These are phyloP conservation scores for Tuta absoluta DNA, from an alignment of 2,888 invertebrate species.

Conservation along the genomic window DNA sequence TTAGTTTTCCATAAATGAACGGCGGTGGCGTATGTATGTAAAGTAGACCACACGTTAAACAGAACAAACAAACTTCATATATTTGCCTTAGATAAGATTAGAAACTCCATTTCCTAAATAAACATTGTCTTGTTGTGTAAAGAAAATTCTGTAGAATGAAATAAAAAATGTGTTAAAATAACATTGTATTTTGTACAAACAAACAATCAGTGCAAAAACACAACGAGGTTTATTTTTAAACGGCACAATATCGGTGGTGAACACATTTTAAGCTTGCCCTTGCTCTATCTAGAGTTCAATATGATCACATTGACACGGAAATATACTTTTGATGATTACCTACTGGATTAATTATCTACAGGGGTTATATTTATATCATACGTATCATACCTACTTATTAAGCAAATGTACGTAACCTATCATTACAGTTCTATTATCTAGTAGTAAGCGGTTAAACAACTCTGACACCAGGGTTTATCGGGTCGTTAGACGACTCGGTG, in stretches of 20 bases:
- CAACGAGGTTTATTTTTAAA: slow-evolving; percentile 5
- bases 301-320: slow-evolving; percentile 6
- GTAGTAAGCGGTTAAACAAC: too few species aligned
- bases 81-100: background rate
- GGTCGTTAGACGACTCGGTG: too few species aligned
- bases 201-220: slow-evolving; percentile 1
- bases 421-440: too few species aligned
- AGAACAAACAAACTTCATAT: background rate
- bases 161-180: background rate
- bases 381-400: too few species aligned
- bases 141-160: too few species aligned
- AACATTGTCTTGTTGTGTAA: background rate
- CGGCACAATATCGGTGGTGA: slow-evolving; percentile 15
- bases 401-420: too few species aligned
- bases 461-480: too few species aligned
- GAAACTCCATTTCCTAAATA: slow-evolving; percentile 1
- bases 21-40: too few species aligned
- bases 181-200: background rate
- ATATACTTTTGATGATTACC: background rate
- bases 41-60: background rate
- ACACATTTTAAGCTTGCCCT: slow-evolving; percentile 25
- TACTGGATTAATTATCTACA: background rate
- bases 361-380: background rate
- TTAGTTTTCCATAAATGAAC: too few species aligned
- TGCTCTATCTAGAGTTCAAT: slow-evolving; percentile 32